Conservation (phyloP, 1,140 invertebrate genomes). For the Acromyrmex charruanus region DNA sequence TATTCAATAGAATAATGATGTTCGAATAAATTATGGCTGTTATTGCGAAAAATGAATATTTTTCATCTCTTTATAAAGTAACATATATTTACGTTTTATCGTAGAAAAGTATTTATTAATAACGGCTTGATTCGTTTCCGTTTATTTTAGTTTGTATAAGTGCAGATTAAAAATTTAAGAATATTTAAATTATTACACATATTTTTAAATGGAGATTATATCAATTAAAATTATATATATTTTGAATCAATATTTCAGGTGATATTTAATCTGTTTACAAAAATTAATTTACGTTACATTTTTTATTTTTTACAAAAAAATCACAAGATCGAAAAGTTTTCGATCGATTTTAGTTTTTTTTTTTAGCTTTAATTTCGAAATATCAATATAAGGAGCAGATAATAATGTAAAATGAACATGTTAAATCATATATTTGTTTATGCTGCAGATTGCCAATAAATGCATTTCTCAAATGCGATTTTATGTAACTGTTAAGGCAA, state of each 20-base stretch:
- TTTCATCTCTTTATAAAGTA: background rate
- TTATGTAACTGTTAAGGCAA: conserved; percentile 51
- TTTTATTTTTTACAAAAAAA: background rate
- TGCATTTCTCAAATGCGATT: conserved; percentile 6
- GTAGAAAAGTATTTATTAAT: background rate
- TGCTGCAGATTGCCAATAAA: background rate
- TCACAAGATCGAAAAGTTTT: background rate
- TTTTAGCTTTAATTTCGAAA: background rate
- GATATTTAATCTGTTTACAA: background rate
- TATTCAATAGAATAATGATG: conserved; percentile 10
- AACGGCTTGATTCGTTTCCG: background rate
- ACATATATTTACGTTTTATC: background rate
- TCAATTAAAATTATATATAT: background rate
- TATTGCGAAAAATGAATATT: background rate
- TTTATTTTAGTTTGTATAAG: background rate
- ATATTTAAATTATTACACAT: background rate
- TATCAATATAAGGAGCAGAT: background rate
- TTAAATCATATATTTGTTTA: background rate
- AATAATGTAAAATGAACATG: background rate
- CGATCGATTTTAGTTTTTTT: background rate
- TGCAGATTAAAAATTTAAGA: background rate
- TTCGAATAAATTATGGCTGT: background rate
- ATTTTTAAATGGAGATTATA: background rate
- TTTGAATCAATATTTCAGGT: background rate
- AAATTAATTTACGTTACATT: background rate